Percentiles rank a stretch among this genome's conserved stretches.
Evolutionary conservation across 1,140 invertebrate species (phyloP).

Genomic region (Neodiprion virginianus): DNA sequence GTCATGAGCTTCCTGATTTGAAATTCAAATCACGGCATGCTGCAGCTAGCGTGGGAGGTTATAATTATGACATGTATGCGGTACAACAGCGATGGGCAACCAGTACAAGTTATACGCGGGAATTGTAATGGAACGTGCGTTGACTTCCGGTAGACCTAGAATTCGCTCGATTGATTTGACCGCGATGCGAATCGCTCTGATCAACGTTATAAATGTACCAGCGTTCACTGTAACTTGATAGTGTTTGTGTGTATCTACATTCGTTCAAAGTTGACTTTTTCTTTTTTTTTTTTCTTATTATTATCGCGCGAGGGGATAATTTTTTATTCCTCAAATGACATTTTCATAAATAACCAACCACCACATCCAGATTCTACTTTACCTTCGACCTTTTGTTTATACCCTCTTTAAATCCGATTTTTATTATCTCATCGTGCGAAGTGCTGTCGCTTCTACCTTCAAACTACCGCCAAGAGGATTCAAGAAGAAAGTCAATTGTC

Average conservation of each 20-base stretch:
- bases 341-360: background rate
- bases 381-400: background rate
- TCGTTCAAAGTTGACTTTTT: too few species aligned
- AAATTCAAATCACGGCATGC: too few species aligned
- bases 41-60: too few species aligned
- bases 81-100: background rate
- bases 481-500: background rate
- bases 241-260: too few species aligned
- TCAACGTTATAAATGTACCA: background rate
- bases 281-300: too few species aligned
- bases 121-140: background rate
- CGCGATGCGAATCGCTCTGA: background rate
- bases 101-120: background rate
- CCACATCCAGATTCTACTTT: background rate
- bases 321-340: background rate
- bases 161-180: constrained; percentile 1
- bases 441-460: background rate
- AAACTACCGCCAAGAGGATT: background rate
- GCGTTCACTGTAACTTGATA: too few species aligned
- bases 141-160: background rate
- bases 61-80: too few species aligned
- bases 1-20: too few species aligned
- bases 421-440: background rate
- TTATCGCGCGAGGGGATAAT: background rate
- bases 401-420: background rate